Evolutionary conservation across 2,888 invertebrate species (phyloP), one percentile per base, ranked within the genome.

Genomic region (Colostygia pectinataria): DNA sequence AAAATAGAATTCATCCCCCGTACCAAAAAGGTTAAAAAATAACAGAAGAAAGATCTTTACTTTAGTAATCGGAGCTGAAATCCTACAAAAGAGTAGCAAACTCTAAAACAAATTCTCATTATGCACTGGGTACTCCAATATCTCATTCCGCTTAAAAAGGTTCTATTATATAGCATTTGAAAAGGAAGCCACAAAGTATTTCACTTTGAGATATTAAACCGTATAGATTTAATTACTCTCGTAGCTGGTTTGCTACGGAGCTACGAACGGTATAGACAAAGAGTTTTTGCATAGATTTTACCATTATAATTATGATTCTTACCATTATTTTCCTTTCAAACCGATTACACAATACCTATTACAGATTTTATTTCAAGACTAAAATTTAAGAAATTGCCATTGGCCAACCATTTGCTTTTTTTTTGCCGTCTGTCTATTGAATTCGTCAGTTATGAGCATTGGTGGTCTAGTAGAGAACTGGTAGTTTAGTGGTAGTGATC

Each of bases 141-240:
- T 25, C 40, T 31, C 40, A 15, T 44, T 44, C 23, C 18, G 18
- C 34, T 38, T 41, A 32, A 49, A 45, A 44, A 44, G 40, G 27
- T 45, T 51, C 20, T 45, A 41, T 51, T 38, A 51, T 45, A 42
- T 24, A 36, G 25, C 34, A 51, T 51, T 51, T 46, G 46, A 47
- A 55, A 55, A 59, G 51, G 59, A 59, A 59, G 40, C 59, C 59
- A 46, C 53, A 46, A 42, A 51, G 53, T 44, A 39, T 47, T 55
- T 53, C 53, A 41, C 54, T 56, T 40, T 54, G 47, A 48, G 56
- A 59, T 50, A 48, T 59, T 51, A 51, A 52, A 52, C 33, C 34
- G 34, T 52, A 46, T 52, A 42, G 55, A 57, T 55, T 59, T 59
- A 59, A 59, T 59, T 55, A 57, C 55, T 55, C 24, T 40, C 46